Base-by-base conservation (phyloP, 2,797 vertebrate species). In the Percopsis omiscomaycus region DNA sequence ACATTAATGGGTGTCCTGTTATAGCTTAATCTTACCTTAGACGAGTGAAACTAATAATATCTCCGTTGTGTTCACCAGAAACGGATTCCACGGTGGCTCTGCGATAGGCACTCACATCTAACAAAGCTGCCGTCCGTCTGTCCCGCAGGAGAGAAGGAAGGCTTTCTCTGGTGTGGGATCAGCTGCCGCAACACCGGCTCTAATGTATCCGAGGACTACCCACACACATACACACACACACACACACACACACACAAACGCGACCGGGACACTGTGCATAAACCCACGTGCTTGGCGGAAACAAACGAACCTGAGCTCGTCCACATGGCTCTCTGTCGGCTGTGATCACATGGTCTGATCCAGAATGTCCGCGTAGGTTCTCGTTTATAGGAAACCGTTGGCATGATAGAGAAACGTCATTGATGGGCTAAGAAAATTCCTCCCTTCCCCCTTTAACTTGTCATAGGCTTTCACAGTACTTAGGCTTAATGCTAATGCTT, bases 201-300 rank as follows among this genome's bases (percentile, higher is more conserved):
- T 85, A 92, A 89, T 85, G 90, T 84, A 71, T 78, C 81, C 81
- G 74, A 82, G 81, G 86, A 85, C 68, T 59, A 86, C 75, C 68
- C 90, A 79, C 87, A 71, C 74, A 61, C 55, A 10, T 28, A 13
- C 16, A 5, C 54, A 1, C 13, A n/a, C n/a, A n/a, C n/a, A n/a
- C n/a, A n/a, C n/a, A n/a, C 47, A 13, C 47, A 48, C 47, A 12
- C 47, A 13, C 14, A 13, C 3, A 13, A 13, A 48, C 47, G 22
- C 55, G 32, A 6, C 77, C 72, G 74, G 83, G 86, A 79, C 68
- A 78, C 71, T 65, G 55, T 42, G 37, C 37, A 9, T 42, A 42
- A 42, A 42, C 6, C 37, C 37, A 42, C 37, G 37, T 42, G 37
- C 2, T 42, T 42, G 37, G 37, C 37, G 37, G 37, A 42, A 42